Evolutionary conservation across 2,888 invertebrate species (phyloP).

Genomic region (Pristionchus entomophagus): DNA sequence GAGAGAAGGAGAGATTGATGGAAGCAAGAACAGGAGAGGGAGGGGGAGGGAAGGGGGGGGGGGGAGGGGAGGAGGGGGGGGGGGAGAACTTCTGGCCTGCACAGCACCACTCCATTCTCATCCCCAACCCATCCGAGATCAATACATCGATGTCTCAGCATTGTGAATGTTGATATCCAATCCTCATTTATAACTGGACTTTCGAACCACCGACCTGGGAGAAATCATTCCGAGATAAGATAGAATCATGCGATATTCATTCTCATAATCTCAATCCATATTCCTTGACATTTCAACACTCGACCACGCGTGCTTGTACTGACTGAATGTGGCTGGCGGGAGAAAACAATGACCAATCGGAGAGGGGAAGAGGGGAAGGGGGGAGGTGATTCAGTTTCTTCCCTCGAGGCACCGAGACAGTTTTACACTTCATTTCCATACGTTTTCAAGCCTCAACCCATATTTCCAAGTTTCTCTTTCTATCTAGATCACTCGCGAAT

Average conservation of each 20-base stretch:
- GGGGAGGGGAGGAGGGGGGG: not conserved
- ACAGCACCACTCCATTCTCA: not conserved
- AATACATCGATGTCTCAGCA: not conserved
- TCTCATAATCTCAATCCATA: too few relatives aligned
- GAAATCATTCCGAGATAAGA: too few relatives aligned
- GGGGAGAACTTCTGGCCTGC: slow-evolving; percentile 1
- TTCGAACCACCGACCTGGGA: too few relatives aligned
- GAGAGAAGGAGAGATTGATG: not conserved
- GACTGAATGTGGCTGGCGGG: too few relatives aligned
- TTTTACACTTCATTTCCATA: not conserved
- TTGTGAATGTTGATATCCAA: not conserved
- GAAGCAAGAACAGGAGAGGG: not conserved
- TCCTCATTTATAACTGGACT: too few relatives aligned
- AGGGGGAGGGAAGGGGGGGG: not conserved
- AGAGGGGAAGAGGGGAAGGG: not conserved
- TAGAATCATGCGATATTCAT: too few relatives aligned
- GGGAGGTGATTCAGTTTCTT: slow-evolving; percentile 16
- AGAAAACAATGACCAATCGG: too few relatives aligned
- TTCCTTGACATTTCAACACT: not conserved
- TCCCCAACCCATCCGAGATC: not conserved
- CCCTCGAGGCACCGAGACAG: not conserved
- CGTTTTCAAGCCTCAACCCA: not conserved
- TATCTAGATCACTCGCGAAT: not conserved
- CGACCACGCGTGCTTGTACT: not conserved
- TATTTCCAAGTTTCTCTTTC: not conserved